Evolutionary conservation across 2,888 invertebrate genomes (phyloP).

Genomic region (Bedellia somnulentella): DNA sequence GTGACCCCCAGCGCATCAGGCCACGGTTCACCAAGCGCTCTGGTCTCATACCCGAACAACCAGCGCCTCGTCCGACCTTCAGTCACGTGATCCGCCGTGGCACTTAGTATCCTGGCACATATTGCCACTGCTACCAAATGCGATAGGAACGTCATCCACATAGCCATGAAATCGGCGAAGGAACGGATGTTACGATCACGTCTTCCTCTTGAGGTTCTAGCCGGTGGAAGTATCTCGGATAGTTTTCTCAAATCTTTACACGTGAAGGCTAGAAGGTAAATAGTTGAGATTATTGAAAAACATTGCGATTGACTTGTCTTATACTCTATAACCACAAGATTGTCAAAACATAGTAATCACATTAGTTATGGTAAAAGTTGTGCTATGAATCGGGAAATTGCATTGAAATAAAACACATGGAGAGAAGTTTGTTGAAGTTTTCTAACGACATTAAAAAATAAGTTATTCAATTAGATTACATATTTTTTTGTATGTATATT

Average conservation of each 20-base stretch:
- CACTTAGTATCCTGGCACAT: constrained; percentile 63
- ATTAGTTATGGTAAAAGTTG: too few species aligned
- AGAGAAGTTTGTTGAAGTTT: too few species aligned
- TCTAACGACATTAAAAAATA: too few species aligned
- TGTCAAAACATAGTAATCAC: too few species aligned
- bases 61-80: constrained; percentile 61
- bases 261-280: constrained; percentile 40
- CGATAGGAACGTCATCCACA: constrained; percentile 64
- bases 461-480: too few species aligned
- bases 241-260: constrained; percentile 39
- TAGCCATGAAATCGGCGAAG: constrained; percentile 57
- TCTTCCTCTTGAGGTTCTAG: constrained; percentile 34
- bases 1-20: constrained; percentile 66
- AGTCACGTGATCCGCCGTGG: constrained; percentile 65
- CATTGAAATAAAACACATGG: too few species aligned
- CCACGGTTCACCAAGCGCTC: constrained; percentile 64
- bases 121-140: constrained; percentile 63
- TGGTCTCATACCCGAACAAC: constrained; percentile 62
- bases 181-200: constrained; percentile 50
- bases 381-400: too few species aligned
- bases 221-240: constrained; percentile 35
- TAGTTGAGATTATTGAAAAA: too few species aligned
- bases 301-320: too few species aligned
- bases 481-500: too few species aligned
- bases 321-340: too few species aligned